Percentiles rank a stretch among this genome's conserved stretches.
These are phyloP conservation scores for Florisuga fusca DNA, from an alignment of 2,797 vertebrate species.

Conservation along the genomic window DNA sequence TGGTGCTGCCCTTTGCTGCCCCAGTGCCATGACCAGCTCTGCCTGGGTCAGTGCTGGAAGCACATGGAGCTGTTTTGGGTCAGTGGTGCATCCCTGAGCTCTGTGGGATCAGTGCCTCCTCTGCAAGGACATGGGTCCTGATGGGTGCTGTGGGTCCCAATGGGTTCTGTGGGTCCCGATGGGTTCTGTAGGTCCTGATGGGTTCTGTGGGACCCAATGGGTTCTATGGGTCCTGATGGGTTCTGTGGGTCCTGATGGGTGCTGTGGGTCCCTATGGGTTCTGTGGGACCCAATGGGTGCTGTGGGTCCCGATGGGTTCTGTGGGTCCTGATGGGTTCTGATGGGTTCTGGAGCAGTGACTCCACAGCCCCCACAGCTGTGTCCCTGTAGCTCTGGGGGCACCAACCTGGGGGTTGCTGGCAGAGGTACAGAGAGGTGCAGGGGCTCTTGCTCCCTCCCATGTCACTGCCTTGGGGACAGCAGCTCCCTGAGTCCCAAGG, in stretches of 20 bases:
- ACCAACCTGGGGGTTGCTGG: fast-evolving
- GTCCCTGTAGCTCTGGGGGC: background rate
- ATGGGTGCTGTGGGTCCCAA: too few relatives aligned
- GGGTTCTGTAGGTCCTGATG: too few relatives aligned
- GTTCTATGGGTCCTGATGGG: too few relatives aligned
- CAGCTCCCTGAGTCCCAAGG: background rate
- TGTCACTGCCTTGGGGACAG: fast-evolving
- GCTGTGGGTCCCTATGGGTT: too few relatives aligned
- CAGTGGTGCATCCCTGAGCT: fast-evolving
- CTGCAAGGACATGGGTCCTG: background rate
- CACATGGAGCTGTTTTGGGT: background rate
- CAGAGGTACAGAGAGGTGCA: fast-evolving
- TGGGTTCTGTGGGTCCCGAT: too few relatives aligned
- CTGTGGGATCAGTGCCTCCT: background rate
- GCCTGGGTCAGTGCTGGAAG: fast-evolving
- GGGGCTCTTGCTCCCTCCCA: fast-evolving
- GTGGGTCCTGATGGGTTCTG: too few relatives aligned
- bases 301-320: too few relatives aligned
- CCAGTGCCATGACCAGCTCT: background rate
- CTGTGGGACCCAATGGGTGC: too few relatives aligned
- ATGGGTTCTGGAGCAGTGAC: background rate
- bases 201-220: too few relatives aligned
- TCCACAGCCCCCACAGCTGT: fast-evolving
- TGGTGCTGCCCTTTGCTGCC: background rate
- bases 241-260: too few relatives aligned